These are phyloP conservation scores for Phengaris arion DNA, from an alignment of 2,888 invertebrate genomes.

Conservation along the genomic window DNA sequence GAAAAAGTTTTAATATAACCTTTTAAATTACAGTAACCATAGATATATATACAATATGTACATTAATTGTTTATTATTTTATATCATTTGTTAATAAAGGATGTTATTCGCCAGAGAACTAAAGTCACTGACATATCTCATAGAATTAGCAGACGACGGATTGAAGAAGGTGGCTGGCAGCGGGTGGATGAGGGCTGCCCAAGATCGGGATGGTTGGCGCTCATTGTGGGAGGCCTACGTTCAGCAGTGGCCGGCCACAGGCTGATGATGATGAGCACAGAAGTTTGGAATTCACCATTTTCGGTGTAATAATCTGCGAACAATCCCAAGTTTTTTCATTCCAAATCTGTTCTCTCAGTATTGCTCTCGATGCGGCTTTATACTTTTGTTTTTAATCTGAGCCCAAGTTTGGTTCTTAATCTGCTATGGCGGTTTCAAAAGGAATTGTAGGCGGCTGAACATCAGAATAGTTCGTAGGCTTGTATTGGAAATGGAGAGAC, in stretches of 20 bases:
- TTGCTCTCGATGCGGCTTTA: conserved; percentile 55
- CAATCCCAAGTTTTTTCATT: conserved; percentile 77
- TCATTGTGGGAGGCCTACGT: too few relatives aligned
- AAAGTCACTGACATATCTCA: too few relatives aligned
- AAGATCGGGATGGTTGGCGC: too few relatives aligned
- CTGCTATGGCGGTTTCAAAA: background rate
- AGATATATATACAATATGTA: too few relatives aligned
- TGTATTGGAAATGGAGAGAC: background rate
- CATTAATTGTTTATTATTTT: too few relatives aligned
- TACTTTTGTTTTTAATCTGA: conserved; percentile 34
- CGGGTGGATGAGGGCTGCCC: too few relatives aligned
- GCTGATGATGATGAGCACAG: background rate
- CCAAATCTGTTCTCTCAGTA: conserved; percentile 69
- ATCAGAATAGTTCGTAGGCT: background rate
- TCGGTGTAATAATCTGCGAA: conserved; percentile 74
- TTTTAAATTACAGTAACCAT: too few relatives aligned
- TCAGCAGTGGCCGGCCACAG: background rate
- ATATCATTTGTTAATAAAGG: too few relatives aligned
- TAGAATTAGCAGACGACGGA: too few relatives aligned
- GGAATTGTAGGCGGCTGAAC: background rate
- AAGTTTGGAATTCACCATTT: conserved; percentile 54
- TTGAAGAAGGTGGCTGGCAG: too few relatives aligned
- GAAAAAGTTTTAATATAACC: background rate
- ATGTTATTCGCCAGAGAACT: too few relatives aligned
- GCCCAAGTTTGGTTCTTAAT: conserved; percentile 30